These are phyloP conservation scores for Pogonomyrmex barbatus DNA, from an alignment of 1,140 invertebrate genomes.

Conservation along the genomic window DNA sequence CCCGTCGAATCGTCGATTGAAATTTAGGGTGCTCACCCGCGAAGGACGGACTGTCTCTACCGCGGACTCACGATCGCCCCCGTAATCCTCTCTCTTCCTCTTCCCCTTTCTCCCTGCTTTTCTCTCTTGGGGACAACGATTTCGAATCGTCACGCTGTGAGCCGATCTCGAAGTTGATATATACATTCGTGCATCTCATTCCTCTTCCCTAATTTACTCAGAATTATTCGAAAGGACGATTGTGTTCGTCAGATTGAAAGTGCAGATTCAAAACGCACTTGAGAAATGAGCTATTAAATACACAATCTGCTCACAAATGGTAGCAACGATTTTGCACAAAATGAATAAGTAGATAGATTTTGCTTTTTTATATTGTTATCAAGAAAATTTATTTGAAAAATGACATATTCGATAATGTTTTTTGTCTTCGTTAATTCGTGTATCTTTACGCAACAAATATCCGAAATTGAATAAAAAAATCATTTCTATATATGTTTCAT, in stretches of 20 bases:
- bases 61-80: conserved; percentile 15
- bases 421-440: not conserved
- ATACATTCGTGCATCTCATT: conserved; percentile 19
- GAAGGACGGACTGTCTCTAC: conserved; percentile 56
- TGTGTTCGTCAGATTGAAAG: not conserved
- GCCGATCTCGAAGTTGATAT: conserved; percentile 27
- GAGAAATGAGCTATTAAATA: conserved; percentile 8
- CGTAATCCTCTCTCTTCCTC: not conserved
- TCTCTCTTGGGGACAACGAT: conserved; percentile 11
- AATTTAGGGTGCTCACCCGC: conserved; percentile 71
- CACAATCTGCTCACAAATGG: not conserved
- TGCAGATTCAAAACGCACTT: not conserved
- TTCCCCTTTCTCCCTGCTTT: not conserved
- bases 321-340: not conserved
- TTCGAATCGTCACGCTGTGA: conserved; percentile 58
- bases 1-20: conserved; percentile 75
- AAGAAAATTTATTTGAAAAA: not conserved
- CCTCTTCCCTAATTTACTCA: conserved; percentile 9
- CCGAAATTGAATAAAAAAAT: not conserved
- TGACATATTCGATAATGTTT: not conserved
- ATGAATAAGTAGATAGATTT: not conserved
- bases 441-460: not conserved
- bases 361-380: not conserved
- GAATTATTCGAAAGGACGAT: not conserved
- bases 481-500: not conserved